These are phyloP conservation scores for Sciurus niger DNA, from an alignment of 2,113 vertebrate species.

Conservation along the genomic window DNA sequence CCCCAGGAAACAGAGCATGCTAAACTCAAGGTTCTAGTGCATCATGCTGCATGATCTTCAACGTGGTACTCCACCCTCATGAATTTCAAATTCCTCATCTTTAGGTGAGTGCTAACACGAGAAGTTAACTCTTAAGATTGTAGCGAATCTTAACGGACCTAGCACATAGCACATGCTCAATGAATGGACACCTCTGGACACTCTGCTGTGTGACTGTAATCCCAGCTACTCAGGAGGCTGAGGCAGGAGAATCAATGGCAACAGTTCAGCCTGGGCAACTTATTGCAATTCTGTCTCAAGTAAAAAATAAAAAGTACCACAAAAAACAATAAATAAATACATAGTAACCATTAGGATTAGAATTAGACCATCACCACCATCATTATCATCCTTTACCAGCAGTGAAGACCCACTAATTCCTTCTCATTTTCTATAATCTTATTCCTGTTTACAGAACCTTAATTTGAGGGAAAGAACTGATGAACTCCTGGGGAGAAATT, in stretches of 20 bases:
- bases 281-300: background rate
- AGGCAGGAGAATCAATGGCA: background rate
- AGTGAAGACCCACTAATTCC: background rate
- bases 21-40: background rate
- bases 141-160: background rate
- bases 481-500: background rate
- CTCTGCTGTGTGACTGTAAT: background rate
- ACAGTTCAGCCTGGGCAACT: background rate
- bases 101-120: background rate
- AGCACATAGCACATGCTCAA: background rate
- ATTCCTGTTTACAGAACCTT: background rate
- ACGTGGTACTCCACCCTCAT: fast-evolving
- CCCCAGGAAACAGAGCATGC: background rate
- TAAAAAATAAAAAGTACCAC: background rate
- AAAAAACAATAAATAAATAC: background rate
- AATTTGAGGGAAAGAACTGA: background rate
- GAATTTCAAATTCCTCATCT: background rate
- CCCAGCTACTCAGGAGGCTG: background rate
- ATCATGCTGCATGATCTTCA: background rate
- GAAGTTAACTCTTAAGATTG: background rate
- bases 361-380: too few relatives aligned
- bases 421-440: background rate
- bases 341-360: background rate
- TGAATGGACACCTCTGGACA: background rate
- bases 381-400: background rate